phyloP scores from a whole-genome alignment of 30 jellyfish, hydroid and myxozoan genomes.

The Nemopilema nomurai region DNA sequence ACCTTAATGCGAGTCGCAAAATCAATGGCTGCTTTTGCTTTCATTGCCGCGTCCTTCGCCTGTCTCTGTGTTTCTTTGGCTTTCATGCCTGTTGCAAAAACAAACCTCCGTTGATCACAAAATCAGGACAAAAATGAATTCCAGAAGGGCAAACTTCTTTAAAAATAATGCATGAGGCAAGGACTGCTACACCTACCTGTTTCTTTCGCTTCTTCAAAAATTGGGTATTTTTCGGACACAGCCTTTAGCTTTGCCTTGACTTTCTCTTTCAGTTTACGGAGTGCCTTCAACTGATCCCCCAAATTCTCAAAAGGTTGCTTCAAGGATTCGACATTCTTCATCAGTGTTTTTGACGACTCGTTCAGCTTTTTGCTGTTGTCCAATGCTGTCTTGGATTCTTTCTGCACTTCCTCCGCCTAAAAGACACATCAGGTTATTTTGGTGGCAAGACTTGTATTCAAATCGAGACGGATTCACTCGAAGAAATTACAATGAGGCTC shows the following conservation, averaged over 20 bases:
- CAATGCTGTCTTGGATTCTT: conserved; percentile 37
- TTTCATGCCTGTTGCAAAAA: conserved; percentile 41
- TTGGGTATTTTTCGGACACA: conserved; percentile 44
- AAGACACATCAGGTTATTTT: not conserved
- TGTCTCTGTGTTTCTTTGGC: conserved; percentile 31
- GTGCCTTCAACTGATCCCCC: conserved; percentile 40
- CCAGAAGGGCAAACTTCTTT: no score
- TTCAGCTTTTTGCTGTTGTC: no score
- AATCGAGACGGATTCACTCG: no score
- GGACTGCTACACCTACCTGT: conserved; percentile 32
- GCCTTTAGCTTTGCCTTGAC: conserved; percentile 58
- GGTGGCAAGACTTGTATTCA: no score
- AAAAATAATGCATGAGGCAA: no score
- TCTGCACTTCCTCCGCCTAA: conserved; percentile 77
- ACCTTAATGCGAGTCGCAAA: conserved; percentile 51
- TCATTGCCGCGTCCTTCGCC: conserved; percentile 57
- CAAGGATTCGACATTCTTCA: conserved; percentile 44
- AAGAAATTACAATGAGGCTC: no score
- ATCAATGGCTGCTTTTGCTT: conserved; percentile 64
- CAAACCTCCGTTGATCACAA: not conserved
- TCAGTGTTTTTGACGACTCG: conserved; percentile 47
- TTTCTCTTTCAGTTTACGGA: conserved; percentile 53
- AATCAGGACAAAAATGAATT: not conserved
- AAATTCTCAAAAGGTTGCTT: conserved; percentile 67
- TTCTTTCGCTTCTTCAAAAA: conserved; percentile 44